A percentile compares a stretch with the other conserved stretches of the same genome.
phyloP scores from a whole-genome alignment of 1,140 invertebrate species.

The Parasteatoda tepidariorum region DNA sequence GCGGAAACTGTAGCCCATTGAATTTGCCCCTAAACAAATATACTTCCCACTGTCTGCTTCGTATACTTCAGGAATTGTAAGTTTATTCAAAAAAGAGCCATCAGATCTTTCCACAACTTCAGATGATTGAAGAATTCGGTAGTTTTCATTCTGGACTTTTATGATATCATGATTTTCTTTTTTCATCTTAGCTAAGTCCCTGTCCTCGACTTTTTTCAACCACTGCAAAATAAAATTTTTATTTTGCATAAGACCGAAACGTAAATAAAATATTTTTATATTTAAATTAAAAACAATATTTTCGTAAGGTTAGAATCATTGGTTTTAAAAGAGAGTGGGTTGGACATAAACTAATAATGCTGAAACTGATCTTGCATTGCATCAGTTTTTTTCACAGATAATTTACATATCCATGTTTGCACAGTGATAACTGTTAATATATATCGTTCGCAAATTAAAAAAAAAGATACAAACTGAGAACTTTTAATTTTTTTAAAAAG shows the following conservation, averaged over 20 bases:
- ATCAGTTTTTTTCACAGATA: no score
- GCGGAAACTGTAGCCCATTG: slow-evolving; percentile 64
- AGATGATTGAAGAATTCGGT: slow-evolving; percentile 55
- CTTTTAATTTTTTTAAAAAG: no score
- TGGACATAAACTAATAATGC: no score
- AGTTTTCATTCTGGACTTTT: slow-evolving; percentile 53
- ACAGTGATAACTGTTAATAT: no score
- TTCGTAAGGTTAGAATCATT: no score
- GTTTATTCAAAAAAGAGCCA: slow-evolving; percentile 64
- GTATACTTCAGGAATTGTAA: slow-evolving; percentile 63
- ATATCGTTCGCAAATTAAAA: no score
- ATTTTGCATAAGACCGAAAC: no score
- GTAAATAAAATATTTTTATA: background rate
- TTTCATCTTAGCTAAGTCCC: background rate
- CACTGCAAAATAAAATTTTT: no score
- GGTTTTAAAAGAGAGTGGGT: no score
- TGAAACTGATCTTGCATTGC: no score
- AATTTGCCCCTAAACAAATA: slow-evolving; percentile 65
- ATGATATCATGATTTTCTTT: slow-evolving; percentile 46
- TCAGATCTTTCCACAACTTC: slow-evolving; percentile 59
- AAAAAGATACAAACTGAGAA: no score
- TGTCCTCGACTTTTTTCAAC: slow-evolving; percentile 58
- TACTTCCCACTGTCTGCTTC: slow-evolving; percentile 64
- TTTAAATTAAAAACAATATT: background rate
- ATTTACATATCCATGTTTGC: no score